Conservation (phyloP, 2,797 vertebrate genomes). For the Alauda arvensis region DNA sequence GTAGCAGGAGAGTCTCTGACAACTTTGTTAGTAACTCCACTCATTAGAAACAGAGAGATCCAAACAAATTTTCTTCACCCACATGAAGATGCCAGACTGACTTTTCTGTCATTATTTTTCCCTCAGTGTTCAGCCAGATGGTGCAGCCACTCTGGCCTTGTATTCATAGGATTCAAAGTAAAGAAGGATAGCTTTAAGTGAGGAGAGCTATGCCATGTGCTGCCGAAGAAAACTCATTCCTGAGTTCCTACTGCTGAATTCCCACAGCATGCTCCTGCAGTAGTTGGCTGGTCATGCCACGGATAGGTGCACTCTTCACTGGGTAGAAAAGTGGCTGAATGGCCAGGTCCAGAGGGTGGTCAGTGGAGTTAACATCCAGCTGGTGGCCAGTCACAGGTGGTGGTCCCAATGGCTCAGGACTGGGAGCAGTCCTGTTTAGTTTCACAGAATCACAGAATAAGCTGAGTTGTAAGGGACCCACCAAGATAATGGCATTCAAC, state of each 20-base stretch:
- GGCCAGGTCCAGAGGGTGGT: fast-evolving
- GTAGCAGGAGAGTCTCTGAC: conserved; percentile 12
- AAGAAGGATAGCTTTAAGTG: background rate
- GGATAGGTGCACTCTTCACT: background rate
- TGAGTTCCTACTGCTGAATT: background rate
- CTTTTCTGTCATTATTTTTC: background rate
- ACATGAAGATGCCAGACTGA: background rate
- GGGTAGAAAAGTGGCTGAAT: background rate
- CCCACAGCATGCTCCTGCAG: background rate
- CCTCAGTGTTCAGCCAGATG: fast-evolving
- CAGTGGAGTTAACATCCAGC: background rate
- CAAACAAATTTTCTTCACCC: conserved; percentile 8
- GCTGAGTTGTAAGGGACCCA: background rate
- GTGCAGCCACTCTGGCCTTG: background rate
- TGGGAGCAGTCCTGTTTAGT: background rate
- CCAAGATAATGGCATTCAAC: background rate
- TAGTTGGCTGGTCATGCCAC: background rate
- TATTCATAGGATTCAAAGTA: background rate
- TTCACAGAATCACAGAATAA: background rate
- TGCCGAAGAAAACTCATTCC: background rate
- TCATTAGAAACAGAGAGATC: conserved; percentile 1
- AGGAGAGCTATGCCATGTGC: background rate
- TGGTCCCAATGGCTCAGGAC: background rate
- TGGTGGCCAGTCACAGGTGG: background rate
- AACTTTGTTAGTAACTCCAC: conserved; percentile 22